Evolutionary conservation across 2,113 vertebrate species (phyloP).

Genomic region (Panthera leo): DNA sequence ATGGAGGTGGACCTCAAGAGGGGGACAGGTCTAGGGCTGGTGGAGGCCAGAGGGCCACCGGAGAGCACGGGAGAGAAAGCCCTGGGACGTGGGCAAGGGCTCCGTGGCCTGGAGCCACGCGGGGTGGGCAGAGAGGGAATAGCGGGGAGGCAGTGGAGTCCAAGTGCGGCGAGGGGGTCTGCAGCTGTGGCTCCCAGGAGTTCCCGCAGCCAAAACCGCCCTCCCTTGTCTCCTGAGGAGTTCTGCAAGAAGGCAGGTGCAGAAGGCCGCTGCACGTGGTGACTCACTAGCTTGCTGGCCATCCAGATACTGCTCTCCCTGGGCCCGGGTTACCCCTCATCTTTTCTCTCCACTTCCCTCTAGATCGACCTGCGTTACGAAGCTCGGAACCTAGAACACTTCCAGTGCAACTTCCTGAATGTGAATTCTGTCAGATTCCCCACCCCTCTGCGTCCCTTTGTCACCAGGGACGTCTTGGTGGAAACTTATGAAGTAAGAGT

Average conservation of each 20-base stretch:
- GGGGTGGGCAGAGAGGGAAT: not conserved
- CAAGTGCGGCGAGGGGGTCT: not conserved
- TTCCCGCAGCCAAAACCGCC: not conserved
- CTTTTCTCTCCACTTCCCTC: conserved; percentile 45
- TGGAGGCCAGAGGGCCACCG: not conserved
- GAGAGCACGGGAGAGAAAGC: not conserved
- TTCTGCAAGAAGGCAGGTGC: not conserved
- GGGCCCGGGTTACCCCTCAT: not conserved
- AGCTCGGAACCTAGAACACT: conserved; percentile 93
- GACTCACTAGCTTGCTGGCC: not conserved
- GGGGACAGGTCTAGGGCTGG: not conserved
- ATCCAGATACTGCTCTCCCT: not conserved
- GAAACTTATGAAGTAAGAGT: conserved; percentile 94
- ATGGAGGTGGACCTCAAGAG: not conserved
- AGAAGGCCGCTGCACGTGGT: accelerated
- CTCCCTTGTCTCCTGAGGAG: not conserved
- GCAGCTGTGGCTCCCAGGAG: not conserved
- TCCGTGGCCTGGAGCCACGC: not conserved
- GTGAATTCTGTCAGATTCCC: conserved; percentile 94
- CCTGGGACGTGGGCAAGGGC: not conserved
- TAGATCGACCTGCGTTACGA: conserved; percentile 96
- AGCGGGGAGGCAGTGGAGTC: accelerated
- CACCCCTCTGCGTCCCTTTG: conserved; percentile 91
- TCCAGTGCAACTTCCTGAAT: conserved; percentile 91
- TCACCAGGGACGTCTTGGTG: conserved; percentile 92